Conservation (phyloP, 2,113 vertebrate genomes). For the Grammomys surdaster region DNA sequence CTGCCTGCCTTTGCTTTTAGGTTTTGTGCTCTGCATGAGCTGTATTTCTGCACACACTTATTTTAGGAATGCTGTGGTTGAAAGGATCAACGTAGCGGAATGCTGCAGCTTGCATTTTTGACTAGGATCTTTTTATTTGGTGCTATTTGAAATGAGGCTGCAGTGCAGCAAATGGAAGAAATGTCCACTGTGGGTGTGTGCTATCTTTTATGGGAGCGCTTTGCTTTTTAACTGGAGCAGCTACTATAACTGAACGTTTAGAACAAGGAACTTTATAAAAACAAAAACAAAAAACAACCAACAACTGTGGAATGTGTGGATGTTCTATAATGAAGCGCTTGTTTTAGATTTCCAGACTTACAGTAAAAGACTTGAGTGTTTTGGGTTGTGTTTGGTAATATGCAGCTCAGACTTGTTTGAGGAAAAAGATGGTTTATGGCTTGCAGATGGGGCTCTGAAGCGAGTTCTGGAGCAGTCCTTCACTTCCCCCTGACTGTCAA, state of each 20-base stretch:
- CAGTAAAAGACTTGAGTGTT: conserved; percentile 86
- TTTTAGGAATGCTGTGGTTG: conserved; percentile 11
- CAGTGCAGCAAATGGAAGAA: conserved; percentile 76
- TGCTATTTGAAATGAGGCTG: conserved; percentile 74
- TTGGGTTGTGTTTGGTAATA: conserved; percentile 79
- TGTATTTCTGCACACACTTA: conserved; percentile 22
- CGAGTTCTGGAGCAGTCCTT: conserved; percentile 83
- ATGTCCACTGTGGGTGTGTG: conserved; percentile 76
- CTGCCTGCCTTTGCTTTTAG: conserved; percentile 36
- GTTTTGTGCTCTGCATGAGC: not conserved
- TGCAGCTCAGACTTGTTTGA: conserved; percentile 80
- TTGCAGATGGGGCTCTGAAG: conserved; percentile 67
- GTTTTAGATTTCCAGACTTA: conserved; percentile 79
- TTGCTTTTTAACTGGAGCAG: conserved; percentile 75
- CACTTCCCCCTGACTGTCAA: conserved; percentile 81
- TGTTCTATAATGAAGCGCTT: conserved; percentile 84
- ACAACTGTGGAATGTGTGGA: conserved; percentile 80
- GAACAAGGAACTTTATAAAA: conserved; percentile 83
- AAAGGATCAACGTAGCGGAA: conserved; percentile 10
- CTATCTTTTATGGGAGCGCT: conserved; percentile 78
- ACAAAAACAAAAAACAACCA: conserved; percentile 21
- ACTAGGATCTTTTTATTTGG: conserved; percentile 73
- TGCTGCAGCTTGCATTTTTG: conserved; percentile 68
- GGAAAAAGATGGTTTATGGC: conserved; percentile 87
- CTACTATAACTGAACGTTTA: conserved; percentile 84